Evolutionary conservation across 2,113 vertebrate genomes (phyloP).

Genomic region (Cacatua alba): DNA sequence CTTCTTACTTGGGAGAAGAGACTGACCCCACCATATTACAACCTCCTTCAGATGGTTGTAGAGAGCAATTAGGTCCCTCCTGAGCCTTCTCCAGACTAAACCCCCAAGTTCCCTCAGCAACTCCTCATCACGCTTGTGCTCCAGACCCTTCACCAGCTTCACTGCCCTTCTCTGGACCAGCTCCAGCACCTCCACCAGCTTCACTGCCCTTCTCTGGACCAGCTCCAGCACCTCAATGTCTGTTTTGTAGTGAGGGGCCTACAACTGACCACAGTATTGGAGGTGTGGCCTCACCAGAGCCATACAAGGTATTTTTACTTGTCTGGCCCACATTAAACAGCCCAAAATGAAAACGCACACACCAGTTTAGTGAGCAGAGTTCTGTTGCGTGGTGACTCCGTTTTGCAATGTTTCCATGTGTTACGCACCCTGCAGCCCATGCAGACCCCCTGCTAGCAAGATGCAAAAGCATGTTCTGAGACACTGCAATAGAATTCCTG

Average conservation of each 20-base stretch:
- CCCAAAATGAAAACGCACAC: background rate
- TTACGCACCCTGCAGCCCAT: too few species aligned
- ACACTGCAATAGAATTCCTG: slow-evolving; percentile 16
- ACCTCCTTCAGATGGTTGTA: background rate
- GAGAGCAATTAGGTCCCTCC: background rate
- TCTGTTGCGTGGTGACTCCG: background rate
- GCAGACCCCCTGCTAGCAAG: background rate
- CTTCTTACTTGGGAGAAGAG: background rate
- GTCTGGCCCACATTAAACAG: background rate
- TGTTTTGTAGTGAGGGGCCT: background rate
- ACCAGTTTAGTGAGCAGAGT: background rate
- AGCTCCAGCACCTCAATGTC: background rate
- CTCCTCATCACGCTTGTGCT: background rate
- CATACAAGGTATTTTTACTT: background rate
- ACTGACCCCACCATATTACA: background rate
- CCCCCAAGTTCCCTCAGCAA: background rate
- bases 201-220: background rate
- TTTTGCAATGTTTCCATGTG: background rate
- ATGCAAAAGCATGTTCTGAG: background rate
- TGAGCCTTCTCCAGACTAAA: background rate
- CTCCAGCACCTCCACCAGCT: background rate
- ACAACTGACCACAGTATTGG: background rate
- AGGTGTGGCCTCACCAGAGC: background rate
- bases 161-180: background rate
- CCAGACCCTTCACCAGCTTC: background rate